phyloP scores from a whole-genome alignment of 1,140 invertebrate genomes.

The Himalopsyche phryganea region DNA sequence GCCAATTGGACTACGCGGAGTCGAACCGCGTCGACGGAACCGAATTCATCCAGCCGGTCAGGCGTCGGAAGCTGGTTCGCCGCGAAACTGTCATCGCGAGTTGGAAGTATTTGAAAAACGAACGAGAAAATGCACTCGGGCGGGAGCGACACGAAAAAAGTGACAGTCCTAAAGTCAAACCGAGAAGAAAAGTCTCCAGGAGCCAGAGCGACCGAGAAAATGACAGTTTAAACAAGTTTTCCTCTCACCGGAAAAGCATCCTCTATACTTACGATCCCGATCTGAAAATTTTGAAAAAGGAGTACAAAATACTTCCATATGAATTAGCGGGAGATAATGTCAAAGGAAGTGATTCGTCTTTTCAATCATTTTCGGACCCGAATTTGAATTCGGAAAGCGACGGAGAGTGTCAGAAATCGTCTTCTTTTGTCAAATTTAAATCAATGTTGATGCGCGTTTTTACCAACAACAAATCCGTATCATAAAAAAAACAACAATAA shows the following conservation, averaged over 20 bases:
- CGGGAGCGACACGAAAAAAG: conserved; percentile 4
- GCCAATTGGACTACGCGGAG: conserved; percentile 18
- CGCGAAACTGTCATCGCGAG: conserved; percentile 31
- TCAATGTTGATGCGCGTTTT: conserved; percentile 26
- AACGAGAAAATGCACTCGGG: conserved; percentile 22
- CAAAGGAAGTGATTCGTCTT: neutral
- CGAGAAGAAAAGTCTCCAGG: conserved; percentile 7
- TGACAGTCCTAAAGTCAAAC: neutral
- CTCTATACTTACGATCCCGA: conserved; percentile 25
- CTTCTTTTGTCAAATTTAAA: conserved; percentile 29
- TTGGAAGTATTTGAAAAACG: conserved; percentile 31
- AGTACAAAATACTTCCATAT: conserved; percentile 11
- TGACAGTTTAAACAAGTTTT: conserved; percentile 13
- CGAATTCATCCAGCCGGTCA: neutral
- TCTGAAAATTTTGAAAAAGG: conserved; percentile 18
- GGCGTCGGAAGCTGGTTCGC: conserved; percentile 16
- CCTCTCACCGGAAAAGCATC: conserved; percentile 27
- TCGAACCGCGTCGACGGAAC: neutral
- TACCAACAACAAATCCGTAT: conserved; percentile 16
- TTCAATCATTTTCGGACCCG: neutral
- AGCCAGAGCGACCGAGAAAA: conserved; percentile 26
- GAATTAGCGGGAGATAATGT: neutral
- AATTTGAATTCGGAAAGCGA: conserved; percentile 4
- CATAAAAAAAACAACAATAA: neutral
- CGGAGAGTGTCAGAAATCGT: conserved; percentile 20